Evolutionary conservation across 1,140 invertebrate genomes (phyloP).

Genomic region (Lordiphosa stackelbergi): DNA sequence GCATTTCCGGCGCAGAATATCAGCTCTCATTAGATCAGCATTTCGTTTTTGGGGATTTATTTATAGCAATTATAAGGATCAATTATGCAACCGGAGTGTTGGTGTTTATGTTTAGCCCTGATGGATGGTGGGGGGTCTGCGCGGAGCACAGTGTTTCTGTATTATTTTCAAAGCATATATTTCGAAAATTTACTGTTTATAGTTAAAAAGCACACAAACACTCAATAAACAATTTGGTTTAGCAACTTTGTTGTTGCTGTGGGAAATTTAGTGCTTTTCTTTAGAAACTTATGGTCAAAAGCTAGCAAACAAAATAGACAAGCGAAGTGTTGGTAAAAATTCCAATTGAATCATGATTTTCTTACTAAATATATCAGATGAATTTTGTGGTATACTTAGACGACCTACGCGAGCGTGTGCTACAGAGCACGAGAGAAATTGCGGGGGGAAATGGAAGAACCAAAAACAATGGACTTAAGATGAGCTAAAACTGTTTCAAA

Average conservation of each 20-base stretch:
- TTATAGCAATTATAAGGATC: constrained; percentile 49
- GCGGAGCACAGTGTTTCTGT: constrained; percentile 18
- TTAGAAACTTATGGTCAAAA: constrained; percentile 56
- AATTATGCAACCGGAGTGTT: constrained; percentile 64
- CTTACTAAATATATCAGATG: too few relatives aligned
- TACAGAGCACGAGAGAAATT: too few relatives aligned
- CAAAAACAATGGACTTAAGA: too few relatives aligned
- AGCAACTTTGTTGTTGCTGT: constrained; percentile 36
- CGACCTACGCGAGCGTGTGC: too few relatives aligned
- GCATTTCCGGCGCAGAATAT: constrained; percentile 16
- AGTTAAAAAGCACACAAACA: constrained; percentile 45
- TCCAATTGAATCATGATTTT: constrained; percentile 12
- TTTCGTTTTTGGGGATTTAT: constrained; percentile 46
- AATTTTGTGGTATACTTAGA: too few relatives aligned
- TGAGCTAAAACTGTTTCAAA: too few relatives aligned
- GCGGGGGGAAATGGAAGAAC: too few relatives aligned
- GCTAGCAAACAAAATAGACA: constrained; percentile 50
- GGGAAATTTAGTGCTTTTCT: constrained; percentile 55
- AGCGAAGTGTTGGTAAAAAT: constrained; percentile 12
- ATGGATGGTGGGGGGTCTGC: neutral
- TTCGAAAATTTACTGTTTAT: constrained; percentile 61
- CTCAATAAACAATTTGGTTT: constrained; percentile 63
- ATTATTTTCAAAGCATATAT: constrained; percentile 53
- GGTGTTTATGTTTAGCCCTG: constrained; percentile 25
- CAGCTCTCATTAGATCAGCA: constrained; percentile 33